phyloP scores from a whole-genome alignment of 2,888 invertebrate species.

The Hydraecia micacea region DNA sequence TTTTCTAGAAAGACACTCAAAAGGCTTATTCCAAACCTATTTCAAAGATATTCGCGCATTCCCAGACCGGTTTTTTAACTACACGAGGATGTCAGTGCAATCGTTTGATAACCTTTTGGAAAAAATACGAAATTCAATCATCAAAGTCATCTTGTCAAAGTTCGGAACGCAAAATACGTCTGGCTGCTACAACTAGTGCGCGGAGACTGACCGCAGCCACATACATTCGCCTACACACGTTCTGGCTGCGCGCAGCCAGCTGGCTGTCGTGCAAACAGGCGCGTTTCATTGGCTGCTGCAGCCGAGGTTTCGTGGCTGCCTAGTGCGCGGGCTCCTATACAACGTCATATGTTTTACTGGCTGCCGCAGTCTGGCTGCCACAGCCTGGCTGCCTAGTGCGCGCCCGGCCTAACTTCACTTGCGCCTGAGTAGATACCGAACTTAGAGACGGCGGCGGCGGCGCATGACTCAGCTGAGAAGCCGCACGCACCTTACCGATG shows the following conservation, averaged over 20 bases:
- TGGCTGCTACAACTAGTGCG: slow-evolving; percentile 59
- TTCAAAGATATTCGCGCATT: slow-evolving; percentile 46
- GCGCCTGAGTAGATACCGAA: too few relatives aligned
- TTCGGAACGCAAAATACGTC: slow-evolving; percentile 58
- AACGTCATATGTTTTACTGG: not conserved
- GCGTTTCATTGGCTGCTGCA: slow-evolving; percentile 16
- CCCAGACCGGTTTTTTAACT: slow-evolving; percentile 65
- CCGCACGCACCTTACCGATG: too few relatives aligned
- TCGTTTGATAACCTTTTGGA: not conserved
- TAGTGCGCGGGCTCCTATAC: slow-evolving; percentile 20
- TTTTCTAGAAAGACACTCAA: slow-evolving; percentile 66
- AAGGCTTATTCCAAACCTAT: slow-evolving; percentile 66
- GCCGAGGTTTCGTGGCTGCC: slow-evolving; percentile 4
- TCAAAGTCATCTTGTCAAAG: slow-evolving; percentile 59
- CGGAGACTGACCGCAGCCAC: slow-evolving; percentile 28
- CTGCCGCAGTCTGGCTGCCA: too few relatives aligned
- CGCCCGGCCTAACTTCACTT: too few relatives aligned
- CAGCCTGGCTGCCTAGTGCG: too few relatives aligned
- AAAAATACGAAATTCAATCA: slow-evolving; percentile 11
- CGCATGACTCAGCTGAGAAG: too few relatives aligned
- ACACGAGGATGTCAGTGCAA: not conserved
- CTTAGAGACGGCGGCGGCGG: too few relatives aligned
- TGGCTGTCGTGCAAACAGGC: slow-evolving; percentile 11
- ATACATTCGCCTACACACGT: slow-evolving; percentile 40
- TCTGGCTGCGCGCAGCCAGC: slow-evolving; percentile 13